These are phyloP conservation scores for Drosophila nannoptera DNA, from an alignment of 1,140 invertebrate genomes.

Conservation along the genomic window DNA sequence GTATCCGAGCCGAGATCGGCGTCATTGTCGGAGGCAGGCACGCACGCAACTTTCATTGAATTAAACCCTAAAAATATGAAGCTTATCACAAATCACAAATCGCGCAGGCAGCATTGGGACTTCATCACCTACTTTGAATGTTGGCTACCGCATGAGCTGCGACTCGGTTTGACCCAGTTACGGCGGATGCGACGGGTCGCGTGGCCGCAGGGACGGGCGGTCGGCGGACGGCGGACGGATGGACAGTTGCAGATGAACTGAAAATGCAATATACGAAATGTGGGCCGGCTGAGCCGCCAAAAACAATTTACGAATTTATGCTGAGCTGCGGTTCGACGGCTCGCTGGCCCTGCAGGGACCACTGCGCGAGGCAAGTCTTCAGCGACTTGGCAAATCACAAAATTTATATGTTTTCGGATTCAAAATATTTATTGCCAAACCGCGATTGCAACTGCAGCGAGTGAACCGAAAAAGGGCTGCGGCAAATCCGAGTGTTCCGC, in stretches of 20 bases:
- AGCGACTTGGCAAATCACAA: constrained; percentile 74
- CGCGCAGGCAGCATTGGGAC: constrained; percentile 64
- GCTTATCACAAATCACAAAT: constrained; percentile 72
- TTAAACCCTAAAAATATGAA: constrained; percentile 78
- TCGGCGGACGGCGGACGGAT: background rate
- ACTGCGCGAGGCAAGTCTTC: constrained; percentile 22
- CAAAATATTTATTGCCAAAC: constrained; percentile 78
- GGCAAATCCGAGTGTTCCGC: constrained; percentile 57
- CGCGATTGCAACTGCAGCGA: constrained; percentile 45
- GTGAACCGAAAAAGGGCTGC: constrained; percentile 68
- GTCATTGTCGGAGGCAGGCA: constrained; percentile 25
- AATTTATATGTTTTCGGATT: constrained; percentile 79
- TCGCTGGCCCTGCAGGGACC: background rate
- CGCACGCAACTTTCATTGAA: constrained; percentile 74
- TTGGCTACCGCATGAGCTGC: constrained; percentile 65
- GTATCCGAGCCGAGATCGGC: constrained; percentile 21
- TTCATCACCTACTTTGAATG: constrained; percentile 79
- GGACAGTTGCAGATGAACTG: constrained; percentile 48
- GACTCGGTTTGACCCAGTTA: constrained; percentile 41
- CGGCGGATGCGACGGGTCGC: background rate
- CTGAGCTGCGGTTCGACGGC: constrained; percentile 51
- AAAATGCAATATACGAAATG: constrained; percentile 72
- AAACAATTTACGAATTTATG: constrained; percentile 79
- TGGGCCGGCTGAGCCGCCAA: constrained; percentile 69
- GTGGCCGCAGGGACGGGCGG: background rate